These are phyloP conservation scores for Patella ulyssiponensis DNA, from an alignment of 2,888 invertebrate species.

Conservation along the genomic window DNA sequence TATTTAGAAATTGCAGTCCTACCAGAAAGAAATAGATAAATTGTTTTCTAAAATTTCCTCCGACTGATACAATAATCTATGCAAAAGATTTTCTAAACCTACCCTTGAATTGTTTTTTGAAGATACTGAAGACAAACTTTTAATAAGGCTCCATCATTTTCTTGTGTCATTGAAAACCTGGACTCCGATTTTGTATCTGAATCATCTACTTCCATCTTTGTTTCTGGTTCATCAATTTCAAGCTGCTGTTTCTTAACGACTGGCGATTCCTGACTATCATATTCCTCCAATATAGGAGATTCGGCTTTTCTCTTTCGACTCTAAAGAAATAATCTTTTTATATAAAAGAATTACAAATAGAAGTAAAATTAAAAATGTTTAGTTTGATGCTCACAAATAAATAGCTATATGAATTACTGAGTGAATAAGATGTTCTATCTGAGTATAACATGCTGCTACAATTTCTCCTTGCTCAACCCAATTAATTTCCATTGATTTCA, in stretches of 20 bases:
- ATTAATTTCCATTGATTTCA: too few relatives aligned
- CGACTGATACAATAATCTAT: too few relatives aligned
- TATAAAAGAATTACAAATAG: background rate
- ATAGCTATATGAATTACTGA: too few relatives aligned
- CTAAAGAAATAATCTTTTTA: background rate
- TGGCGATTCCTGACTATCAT: constrained; percentile 25
- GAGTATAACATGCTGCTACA: too few relatives aligned
- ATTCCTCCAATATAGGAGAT: constrained; percentile 25
- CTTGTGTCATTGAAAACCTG: constrained; percentile 18
- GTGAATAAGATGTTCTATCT: too few relatives aligned
- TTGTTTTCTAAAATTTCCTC: too few relatives aligned
- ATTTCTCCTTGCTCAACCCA: too few relatives aligned
- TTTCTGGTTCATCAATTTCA: constrained; percentile 17
- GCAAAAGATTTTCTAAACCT: constrained; percentile 30
- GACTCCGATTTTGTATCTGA: constrained; percentile 22
- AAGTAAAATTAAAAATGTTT: background rate
- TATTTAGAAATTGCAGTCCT: too few relatives aligned
- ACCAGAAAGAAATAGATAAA: too few relatives aligned
- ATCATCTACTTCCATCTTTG: constrained; percentile 18
- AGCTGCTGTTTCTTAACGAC: constrained; percentile 26
- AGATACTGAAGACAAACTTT: constrained; percentile 77
- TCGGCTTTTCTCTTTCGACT: constrained; percentile 31
- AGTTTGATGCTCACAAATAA: too few relatives aligned
- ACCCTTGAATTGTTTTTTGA: constrained; percentile 86
- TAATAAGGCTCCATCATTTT: constrained; percentile 49